A percentile compares a stretch with the other conserved stretches of the same genome.
phyloP scores from a whole-genome alignment of 2,797 vertebrate species.

The Coluber constrictor region DNA sequence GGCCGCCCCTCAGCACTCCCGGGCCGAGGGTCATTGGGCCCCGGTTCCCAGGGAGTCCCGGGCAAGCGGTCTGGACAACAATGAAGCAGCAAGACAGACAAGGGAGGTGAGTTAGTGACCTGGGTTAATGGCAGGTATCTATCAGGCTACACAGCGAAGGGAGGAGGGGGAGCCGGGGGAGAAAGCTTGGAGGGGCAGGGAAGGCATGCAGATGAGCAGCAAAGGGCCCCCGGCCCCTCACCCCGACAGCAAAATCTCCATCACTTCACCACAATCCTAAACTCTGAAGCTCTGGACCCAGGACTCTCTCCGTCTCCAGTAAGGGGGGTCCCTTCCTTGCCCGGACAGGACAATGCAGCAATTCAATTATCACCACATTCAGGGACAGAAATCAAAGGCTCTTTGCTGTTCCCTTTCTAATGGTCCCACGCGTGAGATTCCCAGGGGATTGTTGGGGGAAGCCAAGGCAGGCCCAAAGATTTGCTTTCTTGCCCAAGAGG shows the following conservation, averaged over 20 bases:
- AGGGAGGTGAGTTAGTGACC: slow-evolving; percentile 67
- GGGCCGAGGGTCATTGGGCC: slow-evolving; percentile 61
- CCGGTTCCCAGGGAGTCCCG: slow-evolving; percentile 73
- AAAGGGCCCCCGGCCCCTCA: neutral
- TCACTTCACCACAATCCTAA: neutral
- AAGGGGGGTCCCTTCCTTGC: neutral
- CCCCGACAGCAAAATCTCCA: neutral
- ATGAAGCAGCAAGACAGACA: slow-evolving; percentile 62
- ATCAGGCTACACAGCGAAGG: neutral
- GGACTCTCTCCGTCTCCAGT: no score
- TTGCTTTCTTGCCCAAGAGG: neutral
- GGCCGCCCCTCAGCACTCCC: slow-evolving; percentile 32
- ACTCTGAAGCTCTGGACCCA: neutral
- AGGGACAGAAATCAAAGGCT: neutral
- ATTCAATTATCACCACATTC: neutral
- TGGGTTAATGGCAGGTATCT: slow-evolving; percentile 8
- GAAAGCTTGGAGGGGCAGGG: no score
- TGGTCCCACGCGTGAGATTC: neutral
- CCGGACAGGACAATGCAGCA: neutral
- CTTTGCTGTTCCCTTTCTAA: neutral
- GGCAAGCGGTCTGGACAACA: slow-evolving; percentile 70
- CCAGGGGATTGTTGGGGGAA: neutral
- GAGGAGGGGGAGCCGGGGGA: no score
- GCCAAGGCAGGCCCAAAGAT: neutral
- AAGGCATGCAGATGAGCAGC: neutral